phyloP scores from a whole-genome alignment of 2,797 vertebrate genomes.

The Lepilemur ruficaudatus region DNA sequence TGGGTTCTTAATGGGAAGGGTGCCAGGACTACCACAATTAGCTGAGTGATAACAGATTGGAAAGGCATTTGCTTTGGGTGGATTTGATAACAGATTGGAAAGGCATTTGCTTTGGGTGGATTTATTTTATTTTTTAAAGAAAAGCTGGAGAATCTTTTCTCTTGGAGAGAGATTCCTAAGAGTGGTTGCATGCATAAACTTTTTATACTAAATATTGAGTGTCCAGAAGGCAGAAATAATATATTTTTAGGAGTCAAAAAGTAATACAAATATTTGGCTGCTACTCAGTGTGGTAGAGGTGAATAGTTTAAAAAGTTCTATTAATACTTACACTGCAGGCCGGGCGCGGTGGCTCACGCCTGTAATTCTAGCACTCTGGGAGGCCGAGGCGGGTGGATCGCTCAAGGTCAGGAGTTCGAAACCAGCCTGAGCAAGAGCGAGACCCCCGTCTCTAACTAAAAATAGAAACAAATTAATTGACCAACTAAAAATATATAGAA shows the following conservation, averaged over 20 bases:
- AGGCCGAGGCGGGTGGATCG: no score
- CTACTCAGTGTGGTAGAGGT: not conserved
- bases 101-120: not conserved
- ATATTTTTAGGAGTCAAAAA: conserved; percentile 10
- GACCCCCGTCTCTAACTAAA: no score
- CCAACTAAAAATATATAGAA: no score
- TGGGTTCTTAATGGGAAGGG: not conserved
- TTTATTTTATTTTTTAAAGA: not conserved
- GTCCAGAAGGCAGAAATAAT: not conserved
- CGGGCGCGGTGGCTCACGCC: no score
- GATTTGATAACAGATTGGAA: not conserved
- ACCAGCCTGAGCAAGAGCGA: no score
- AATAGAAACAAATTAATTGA: no score
- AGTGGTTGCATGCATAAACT: not conserved
- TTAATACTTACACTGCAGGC: not conserved
- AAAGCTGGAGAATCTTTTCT: not conserved
- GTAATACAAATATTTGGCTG: not conserved
- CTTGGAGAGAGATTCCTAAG: not conserved
- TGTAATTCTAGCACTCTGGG: no score
- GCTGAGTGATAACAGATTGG: not conserved
- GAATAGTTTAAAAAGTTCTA: not conserved
- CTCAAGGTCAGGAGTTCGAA: no score
- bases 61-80: not conserved
- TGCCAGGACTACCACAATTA: not conserved
- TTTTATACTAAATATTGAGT: not conserved